Evolutionary conservation across 1,140 invertebrate genomes (phyloP).

Genomic region (Drosophila mayri): DNA sequence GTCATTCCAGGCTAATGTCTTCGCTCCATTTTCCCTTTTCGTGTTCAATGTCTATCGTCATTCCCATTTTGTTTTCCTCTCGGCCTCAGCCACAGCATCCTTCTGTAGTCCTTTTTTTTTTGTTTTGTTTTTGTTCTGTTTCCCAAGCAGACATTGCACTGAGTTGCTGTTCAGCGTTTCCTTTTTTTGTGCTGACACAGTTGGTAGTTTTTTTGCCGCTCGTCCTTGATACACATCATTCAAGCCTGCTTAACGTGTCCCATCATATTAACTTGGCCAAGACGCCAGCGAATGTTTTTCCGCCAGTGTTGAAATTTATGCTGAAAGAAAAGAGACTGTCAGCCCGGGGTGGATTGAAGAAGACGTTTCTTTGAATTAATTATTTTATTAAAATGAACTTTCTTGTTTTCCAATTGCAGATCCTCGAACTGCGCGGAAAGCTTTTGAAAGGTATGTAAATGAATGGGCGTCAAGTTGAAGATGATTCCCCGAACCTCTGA

Average conservation of each 20-base stretch:
- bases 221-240: slow-evolving; percentile 63
- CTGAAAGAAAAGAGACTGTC: slow-evolving; percentile 27
- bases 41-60: slow-evolving; percentile 81
- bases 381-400: slow-evolving; percentile 39
- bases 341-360: slow-evolving; percentile 11
- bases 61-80: slow-evolving; percentile 44
- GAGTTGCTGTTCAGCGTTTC: slow-evolving; percentile 20
- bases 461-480: background rate
- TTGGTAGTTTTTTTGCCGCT: slow-evolving; percentile 37
- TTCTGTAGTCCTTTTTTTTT: slow-evolving; percentile 13
- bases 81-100: background rate
- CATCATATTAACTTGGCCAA: slow-evolving; percentile 61
- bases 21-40: slow-evolving; percentile 80
- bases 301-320: slow-evolving; percentile 27
- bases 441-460: slow-evolving; percentile 40
- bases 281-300: slow-evolving; percentile 46
- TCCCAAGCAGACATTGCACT: slow-evolving; percentile 41
- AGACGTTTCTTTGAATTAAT: slow-evolving; percentile 38
- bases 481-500: background rate
- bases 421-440: slow-evolving; percentile 5
- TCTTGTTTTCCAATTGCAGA: slow-evolving; percentile 38
- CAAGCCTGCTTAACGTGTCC: slow-evolving; percentile 67
- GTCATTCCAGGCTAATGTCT: slow-evolving; percentile 81
- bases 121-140: background rate
- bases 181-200: slow-evolving; percentile 55